phyloP scores from a whole-genome alignment of 2,113 vertebrate species.

The Pluvianellus socialis region DNA sequence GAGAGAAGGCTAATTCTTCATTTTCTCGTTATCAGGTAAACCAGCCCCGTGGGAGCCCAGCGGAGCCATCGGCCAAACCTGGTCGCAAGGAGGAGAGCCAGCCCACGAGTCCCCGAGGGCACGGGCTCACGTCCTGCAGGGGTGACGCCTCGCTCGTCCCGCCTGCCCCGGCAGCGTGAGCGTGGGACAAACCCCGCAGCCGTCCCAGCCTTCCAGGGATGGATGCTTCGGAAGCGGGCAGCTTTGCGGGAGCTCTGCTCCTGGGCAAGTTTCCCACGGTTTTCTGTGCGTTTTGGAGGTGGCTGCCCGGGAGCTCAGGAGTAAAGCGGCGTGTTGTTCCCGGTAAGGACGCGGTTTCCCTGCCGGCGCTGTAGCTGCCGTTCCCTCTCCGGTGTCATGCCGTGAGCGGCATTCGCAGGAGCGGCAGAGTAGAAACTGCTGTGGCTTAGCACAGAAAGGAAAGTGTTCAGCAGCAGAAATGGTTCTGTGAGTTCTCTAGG shows the following conservation, averaged over 20 bases:
- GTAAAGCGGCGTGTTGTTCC: too few relatives aligned
- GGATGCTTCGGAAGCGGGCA: neutral
- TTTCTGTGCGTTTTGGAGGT: neutral
- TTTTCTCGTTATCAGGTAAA: neutral
- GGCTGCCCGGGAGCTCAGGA: neutral
- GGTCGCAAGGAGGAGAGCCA: neutral
- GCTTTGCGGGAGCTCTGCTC: neutral
- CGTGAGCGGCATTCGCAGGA: neutral
- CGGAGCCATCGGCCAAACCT: rapidly evolving
- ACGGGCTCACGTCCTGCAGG: rapidly evolving
- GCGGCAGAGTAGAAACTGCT: neutral
- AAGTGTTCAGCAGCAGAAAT: neutral
- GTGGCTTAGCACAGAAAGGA: neutral
- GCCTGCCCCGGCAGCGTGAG: rapidly evolving
- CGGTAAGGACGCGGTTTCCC: neutral
- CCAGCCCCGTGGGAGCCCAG: neutral
- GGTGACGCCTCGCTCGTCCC: rapidly evolving
- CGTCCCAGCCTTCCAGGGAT: rapidly evolving
- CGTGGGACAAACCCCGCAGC: neutral
- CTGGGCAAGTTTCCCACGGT: rapidly evolving
- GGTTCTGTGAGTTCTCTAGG: neutral
- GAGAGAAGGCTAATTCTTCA: neutral
- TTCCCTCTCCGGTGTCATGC: neutral
- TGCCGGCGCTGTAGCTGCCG: neutral
- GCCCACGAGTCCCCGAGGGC: rapidly evolving